Evolutionary conservation across 2,113 vertebrate species (phyloP).

Genomic region (Bubalus kerabau): DNA sequence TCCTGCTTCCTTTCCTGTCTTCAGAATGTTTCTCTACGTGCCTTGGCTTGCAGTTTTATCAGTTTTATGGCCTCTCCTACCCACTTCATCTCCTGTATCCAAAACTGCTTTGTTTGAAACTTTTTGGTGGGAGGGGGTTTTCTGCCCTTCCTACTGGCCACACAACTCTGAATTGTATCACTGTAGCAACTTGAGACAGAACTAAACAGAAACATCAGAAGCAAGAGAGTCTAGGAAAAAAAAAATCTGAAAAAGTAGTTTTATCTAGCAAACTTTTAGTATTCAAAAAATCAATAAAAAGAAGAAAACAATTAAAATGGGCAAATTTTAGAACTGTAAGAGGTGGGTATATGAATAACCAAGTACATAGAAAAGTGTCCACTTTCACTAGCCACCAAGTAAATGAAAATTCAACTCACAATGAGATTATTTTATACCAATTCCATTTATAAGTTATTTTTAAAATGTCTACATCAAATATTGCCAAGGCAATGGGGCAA

Average conservation of each 20-base stretch:
- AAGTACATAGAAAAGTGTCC: neutral
- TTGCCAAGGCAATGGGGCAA: neutral
- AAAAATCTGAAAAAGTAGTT: neutral
- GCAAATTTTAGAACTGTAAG: neutral
- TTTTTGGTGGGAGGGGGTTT: too few species aligned
- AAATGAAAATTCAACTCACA: neutral
- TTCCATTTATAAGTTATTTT: neutral
- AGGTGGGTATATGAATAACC: neutral
- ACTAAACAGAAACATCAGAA: neutral
- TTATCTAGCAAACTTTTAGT: neutral
- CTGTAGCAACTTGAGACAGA: neutral
- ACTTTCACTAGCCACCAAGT: neutral
- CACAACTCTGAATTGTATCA: neutral
- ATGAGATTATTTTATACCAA: neutral
- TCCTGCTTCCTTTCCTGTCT: neutral
- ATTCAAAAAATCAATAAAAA: neutral
- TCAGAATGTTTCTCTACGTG: neutral
- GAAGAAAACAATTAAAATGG: neutral
- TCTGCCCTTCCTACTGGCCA: rapidly evolving
- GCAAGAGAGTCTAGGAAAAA: neutral
- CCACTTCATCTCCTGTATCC: rapidly evolving
- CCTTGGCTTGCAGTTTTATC: neutral
- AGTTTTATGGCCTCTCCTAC: neutral
- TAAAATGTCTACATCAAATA: neutral
- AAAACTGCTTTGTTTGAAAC: too few species aligned